phyloP scores from a whole-genome alignment of 2,797 vertebrate species.

The Kryptolebias ocellatus region DNA sequence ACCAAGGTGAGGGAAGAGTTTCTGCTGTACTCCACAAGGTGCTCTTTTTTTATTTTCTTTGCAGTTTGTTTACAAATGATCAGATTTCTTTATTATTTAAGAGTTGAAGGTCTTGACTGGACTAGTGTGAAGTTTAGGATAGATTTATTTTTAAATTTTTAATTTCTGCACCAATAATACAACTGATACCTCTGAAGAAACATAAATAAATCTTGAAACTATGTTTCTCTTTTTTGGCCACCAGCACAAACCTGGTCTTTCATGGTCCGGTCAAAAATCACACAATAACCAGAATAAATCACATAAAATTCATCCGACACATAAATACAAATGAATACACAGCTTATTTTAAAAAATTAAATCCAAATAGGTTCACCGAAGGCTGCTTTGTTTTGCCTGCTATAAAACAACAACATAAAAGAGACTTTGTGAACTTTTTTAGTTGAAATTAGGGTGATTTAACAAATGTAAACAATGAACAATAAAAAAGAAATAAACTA shows the following conservation, averaged over 20 bases:
- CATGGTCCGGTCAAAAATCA: background rate
- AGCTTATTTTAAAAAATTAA: no score
- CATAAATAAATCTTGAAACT: background rate
- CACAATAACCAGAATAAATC: constrained; percentile 1
- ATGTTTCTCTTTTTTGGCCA: background rate
- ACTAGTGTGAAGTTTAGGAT: background rate
- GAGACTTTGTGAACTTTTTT: background rate
- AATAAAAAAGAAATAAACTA: background rate
- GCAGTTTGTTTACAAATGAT: background rate
- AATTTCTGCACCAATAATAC: background rate
- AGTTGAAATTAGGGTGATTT: background rate
- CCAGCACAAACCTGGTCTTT: constrained; percentile 2
- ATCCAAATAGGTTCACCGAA: no score
- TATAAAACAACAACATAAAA: no score
- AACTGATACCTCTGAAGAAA: constrained; percentile 10
- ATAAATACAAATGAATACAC: no score
- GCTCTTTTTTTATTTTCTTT: background rate
- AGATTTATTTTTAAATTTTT: constrained; percentile 11
- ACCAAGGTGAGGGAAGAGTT: constrained; percentile 73
- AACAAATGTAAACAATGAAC: background rate
- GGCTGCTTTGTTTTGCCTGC: no score
- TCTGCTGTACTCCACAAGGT: constrained; percentile 2
- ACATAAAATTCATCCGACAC: background rate
- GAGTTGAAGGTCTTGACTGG: background rate
- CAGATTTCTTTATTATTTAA: no score